These are phyloP conservation scores for Trichonephila clavipes DNA, from an alignment of 1,140 invertebrate genomes.

Conservation along the genomic window DNA sequence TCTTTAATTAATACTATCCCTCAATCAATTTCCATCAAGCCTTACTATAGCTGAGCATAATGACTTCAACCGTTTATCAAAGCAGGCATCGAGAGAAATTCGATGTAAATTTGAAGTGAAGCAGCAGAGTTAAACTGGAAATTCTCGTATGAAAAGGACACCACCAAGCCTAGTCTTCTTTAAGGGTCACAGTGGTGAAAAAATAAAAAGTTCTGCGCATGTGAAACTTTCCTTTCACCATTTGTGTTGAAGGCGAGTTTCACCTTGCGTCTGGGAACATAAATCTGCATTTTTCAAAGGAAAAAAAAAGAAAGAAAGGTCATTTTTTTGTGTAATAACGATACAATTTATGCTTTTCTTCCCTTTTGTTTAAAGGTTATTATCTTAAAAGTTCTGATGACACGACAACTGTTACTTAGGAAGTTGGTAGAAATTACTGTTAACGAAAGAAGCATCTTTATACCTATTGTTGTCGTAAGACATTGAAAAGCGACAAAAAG, in stretches of 20 bases:
- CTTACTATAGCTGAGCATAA: background rate
- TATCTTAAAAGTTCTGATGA: too few species aligned
- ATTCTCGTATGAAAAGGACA: conserved; percentile 49
- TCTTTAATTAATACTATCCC: conserved; percentile 8
- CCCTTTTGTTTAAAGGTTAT: too few species aligned
- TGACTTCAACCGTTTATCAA: background rate
- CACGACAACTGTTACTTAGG: too few species aligned
- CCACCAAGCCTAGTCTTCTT: background rate
- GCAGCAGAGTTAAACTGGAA: conserved; percentile 24
- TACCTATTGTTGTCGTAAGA: too few species aligned
- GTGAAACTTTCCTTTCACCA: background rate
- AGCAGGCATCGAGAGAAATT: background rate
- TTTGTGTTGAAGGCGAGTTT: background rate
- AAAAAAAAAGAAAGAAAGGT: too few species aligned
- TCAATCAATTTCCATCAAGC: conserved; percentile 36
- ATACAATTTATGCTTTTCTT: too few species aligned
- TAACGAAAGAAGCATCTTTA: too few species aligned
- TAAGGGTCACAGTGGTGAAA: background rate
- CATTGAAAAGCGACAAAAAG: too few species aligned
- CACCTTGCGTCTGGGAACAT: background rate
- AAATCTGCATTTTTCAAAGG: too few species aligned
- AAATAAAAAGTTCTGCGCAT: background rate
- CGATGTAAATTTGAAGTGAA: background rate
- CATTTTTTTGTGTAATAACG: too few species aligned
- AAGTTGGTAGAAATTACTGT: too few species aligned